Evolutionary conservation across 2,888 invertebrate genomes (phyloP).

Genomic region (Drosophila engyochracea): DNA sequence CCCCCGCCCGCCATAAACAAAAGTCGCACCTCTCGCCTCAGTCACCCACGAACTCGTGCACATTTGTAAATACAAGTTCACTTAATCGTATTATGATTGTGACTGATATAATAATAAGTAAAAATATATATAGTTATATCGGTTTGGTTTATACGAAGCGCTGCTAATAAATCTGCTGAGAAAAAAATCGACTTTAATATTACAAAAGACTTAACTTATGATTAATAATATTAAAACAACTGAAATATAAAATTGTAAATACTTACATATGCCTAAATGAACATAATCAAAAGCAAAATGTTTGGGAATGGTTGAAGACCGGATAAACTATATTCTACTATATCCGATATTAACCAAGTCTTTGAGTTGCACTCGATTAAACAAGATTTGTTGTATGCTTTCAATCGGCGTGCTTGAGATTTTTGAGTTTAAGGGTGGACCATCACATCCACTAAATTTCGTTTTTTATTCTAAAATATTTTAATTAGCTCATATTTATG

Average conservation of each 20-base stretch:
- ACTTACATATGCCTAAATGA: not conserved
- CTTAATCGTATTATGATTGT: not conserved
- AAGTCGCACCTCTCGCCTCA: conserved; percentile 27
- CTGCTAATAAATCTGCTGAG: not conserved
- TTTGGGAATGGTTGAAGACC: not conserved
- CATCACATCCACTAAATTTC: not conserved
- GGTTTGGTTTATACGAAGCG: not conserved
- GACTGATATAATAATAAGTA: not conserved
- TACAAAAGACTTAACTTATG: not conserved
- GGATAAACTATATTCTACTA: not conserved
- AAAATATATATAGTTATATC: not conserved
- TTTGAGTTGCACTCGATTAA: not conserved
- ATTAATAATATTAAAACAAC: not conserved
- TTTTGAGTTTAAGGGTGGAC: not conserved
- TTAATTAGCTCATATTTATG: not conserved
- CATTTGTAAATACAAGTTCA: conserved; percentile 36
- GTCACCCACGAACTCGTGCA: conserved; percentile 8
- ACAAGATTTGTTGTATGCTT: not conserved
- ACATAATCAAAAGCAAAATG: not conserved
- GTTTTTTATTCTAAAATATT: not conserved
- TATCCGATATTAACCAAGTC: not conserved
- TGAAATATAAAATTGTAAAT: not conserved
- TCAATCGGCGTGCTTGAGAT: not conserved
- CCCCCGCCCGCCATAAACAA: conserved; percentile 1
- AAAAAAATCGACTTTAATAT: not conserved